phyloP scores from a whole-genome alignment of 2,113 vertebrate genomes.

The Morone saxatilis region DNA sequence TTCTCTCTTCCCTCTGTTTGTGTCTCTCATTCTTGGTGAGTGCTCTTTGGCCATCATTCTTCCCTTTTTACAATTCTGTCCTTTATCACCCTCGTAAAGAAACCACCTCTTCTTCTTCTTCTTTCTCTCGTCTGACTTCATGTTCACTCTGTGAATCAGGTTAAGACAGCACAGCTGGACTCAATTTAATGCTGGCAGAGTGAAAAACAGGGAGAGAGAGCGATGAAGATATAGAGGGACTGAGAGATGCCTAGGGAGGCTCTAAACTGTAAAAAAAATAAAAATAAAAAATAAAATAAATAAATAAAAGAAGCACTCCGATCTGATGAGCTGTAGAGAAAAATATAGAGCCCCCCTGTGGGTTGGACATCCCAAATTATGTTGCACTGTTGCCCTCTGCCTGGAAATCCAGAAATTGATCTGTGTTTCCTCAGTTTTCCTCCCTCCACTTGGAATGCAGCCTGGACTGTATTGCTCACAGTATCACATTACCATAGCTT shows the following conservation, averaged over 20 bases:
- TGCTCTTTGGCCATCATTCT: slow-evolving; percentile 25
- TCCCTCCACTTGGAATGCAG: slow-evolving; percentile 25
- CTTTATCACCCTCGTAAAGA: slow-evolving; percentile 26
- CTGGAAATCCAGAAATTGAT: slow-evolving; percentile 68
- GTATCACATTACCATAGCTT: slow-evolving; percentile 16
- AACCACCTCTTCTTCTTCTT: not conserved
- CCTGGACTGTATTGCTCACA: slow-evolving; percentile 8
- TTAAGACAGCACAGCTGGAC: slow-evolving; percentile 47
- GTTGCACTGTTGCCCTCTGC: slow-evolving; percentile 62
- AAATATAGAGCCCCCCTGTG: slow-evolving; percentile 21
- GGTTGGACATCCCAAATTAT: slow-evolving; percentile 64
- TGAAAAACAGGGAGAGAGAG: not conserved
- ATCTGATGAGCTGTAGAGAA: slow-evolving; percentile 56
- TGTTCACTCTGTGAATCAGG: slow-evolving; percentile 42
- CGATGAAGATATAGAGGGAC: slow-evolving; percentile 36
- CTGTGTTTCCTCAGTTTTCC: slow-evolving; percentile 50
- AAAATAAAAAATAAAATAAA: slow-evolving; percentile 4
- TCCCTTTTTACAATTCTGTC: slow-evolving; percentile 7
- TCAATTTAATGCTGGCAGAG: slow-evolving; percentile 18
- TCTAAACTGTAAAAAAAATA: slow-evolving; percentile 23
- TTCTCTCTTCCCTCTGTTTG: slow-evolving; percentile 1
- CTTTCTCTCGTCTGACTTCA: slow-evolving; percentile 26
- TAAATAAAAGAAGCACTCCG: slow-evolving; percentile 1
- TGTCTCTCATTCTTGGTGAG: slow-evolving; percentile 8
- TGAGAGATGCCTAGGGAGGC: slow-evolving; percentile 17